A percentile compares a stretch with the other conserved stretches of the same genome.
phyloP scores from a whole-genome alignment of 2,888 invertebrate genomes.

The Tyria jacobaeae region DNA sequence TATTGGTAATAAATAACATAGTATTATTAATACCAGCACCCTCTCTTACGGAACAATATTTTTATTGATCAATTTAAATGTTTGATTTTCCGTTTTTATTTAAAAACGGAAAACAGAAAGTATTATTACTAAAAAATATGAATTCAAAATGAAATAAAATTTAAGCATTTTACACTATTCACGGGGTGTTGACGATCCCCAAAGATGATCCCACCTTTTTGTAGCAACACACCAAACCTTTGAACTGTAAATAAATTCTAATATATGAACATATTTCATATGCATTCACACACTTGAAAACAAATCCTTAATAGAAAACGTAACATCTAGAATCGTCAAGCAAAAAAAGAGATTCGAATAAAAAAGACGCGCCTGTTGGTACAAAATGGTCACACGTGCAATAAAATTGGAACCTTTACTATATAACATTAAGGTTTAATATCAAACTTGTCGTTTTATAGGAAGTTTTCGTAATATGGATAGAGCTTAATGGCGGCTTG shows the following conservation, averaged over 20 bases:
- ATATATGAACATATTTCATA: not conserved
- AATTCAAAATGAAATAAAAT: too few species aligned
- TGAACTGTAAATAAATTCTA: not conserved
- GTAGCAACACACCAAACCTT: too few species aligned
- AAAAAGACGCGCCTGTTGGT: conserved; percentile 47
- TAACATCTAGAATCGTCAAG: conserved; percentile 24
- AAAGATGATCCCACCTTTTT: too few species aligned
- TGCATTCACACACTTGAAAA: conserved; percentile 18
- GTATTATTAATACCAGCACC: too few species aligned
- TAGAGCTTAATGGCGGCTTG: conserved; percentile 68
- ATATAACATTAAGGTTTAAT: conserved; percentile 59
- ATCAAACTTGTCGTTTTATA: conserved; percentile 53
- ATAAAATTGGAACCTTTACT: conserved; percentile 53
- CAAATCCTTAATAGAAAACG: conserved; percentile 29
- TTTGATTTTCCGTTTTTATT: too few species aligned
- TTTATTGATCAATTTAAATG: too few species aligned
- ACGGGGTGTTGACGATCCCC: too few species aligned
- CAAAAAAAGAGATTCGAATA: conserved; percentile 40
- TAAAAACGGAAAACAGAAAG: too few species aligned
- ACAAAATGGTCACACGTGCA: conserved; percentile 22
- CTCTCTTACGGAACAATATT: too few species aligned
- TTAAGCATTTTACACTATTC: too few species aligned
- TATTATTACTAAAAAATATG: too few species aligned
- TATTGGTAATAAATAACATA: too few species aligned
- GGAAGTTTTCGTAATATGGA: conserved; percentile 74